Conservation (phyloP, 2,888 invertebrate species). For the Bugula neritina region DNA sequence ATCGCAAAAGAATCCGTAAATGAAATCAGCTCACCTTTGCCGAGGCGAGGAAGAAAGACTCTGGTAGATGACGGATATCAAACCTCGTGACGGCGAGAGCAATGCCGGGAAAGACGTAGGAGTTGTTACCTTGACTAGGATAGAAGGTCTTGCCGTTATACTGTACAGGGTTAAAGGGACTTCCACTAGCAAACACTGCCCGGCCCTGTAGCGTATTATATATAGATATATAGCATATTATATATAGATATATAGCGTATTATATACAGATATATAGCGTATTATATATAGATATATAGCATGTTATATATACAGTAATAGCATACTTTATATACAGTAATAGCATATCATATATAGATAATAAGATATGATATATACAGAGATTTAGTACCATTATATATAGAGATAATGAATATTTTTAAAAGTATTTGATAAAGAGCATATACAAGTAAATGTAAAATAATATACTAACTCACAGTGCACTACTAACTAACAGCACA, state of each 20-base stretch:
- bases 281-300: background rate
- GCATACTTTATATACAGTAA: too few species aligned
- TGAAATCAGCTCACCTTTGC: constrained; percentile 68
- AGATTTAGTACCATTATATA: too few species aligned
- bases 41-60: constrained; percentile 86
- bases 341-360: too few species aligned
- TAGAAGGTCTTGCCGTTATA: constrained; percentile 72
- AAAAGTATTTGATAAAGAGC: too few species aligned
- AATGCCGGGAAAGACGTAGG: constrained; percentile 67
- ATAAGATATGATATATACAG: too few species aligned
- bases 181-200: constrained; percentile 89
- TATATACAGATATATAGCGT: background rate
- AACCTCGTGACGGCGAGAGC: constrained; percentile 88
- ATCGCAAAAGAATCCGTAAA: too few species aligned
- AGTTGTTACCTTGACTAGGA: constrained; percentile 79
- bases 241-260: background rate
- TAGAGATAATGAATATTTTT: too few species aligned
- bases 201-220: constrained; percentile 73
- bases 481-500: too few species aligned
- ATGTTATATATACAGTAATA: too few species aligned
- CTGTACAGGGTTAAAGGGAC: constrained; percentile 82
- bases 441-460: too few species aligned
- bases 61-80: constrained; percentile 85
- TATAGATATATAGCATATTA: background rate
- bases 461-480: too few species aligned